Evolutionary conservation across 2,888 invertebrate genomes (phyloP).

Genomic region (Ecdyonurus torrentis): DNA sequence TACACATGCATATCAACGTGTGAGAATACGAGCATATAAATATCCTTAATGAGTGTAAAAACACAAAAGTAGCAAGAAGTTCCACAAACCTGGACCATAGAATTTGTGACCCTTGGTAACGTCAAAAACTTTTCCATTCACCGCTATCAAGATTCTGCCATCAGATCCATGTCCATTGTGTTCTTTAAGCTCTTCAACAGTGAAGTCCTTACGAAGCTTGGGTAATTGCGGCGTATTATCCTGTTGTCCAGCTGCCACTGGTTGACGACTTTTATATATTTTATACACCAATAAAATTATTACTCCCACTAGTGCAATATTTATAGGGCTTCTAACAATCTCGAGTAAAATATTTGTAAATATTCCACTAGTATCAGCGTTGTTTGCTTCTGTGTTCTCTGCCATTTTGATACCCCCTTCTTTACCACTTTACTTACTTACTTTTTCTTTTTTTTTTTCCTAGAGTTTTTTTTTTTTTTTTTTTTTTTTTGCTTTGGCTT

Average conservation of each 20-base stretch:
- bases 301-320: slow-evolving; percentile 46
- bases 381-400: background rate
- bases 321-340: slow-evolving; percentile 51
- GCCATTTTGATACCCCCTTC: background rate
- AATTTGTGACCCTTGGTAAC: slow-evolving; percentile 78
- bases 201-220: slow-evolving; percentile 75
- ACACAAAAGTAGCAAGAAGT: too few species aligned
- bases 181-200: slow-evolving; percentile 64
- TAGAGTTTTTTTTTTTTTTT: too few species aligned
- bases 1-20: too few species aligned
- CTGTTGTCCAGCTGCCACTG: slow-evolving; percentile 22
- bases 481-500: too few species aligned
- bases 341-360: slow-evolving; percentile 23
- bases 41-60: too few species aligned
- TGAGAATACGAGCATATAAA: too few species aligned
- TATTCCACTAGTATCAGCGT: background rate
- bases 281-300: slow-evolving; percentile 58
- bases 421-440: too few species aligned
- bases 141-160: slow-evolving; percentile 77
- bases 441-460: too few species aligned
- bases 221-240: slow-evolving; percentile 47
- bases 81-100: slow-evolving; percentile 88
- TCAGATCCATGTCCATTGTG: slow-evolving; percentile 78
- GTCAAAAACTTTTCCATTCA: slow-evolving; percentile 91
- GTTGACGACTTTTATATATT: slow-evolving; percentile 38